These are phyloP conservation scores for Ectropis grisescens DNA, from an alignment of 1,140 invertebrate species.

Conservation along the genomic window DNA sequence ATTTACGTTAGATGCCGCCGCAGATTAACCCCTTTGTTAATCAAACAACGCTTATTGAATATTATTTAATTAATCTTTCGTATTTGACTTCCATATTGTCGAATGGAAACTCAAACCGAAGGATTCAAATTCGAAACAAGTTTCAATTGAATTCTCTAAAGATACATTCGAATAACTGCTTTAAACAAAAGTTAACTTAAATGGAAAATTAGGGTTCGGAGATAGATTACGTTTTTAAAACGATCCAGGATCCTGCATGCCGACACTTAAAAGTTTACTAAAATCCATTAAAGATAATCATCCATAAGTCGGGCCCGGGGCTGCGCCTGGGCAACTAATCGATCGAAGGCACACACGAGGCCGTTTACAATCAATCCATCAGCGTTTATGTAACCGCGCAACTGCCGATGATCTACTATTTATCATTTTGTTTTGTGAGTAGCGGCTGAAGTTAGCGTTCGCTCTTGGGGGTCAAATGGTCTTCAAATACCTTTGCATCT, in stretches of 20 bases:
- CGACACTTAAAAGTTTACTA: conserved; percentile 46
- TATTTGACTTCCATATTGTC: conserved; percentile 46
- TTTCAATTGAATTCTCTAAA: conserved; percentile 6
- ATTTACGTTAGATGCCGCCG: conserved; percentile 64
- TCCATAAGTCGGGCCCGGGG: conserved; percentile 32
- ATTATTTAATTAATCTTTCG: conserved; percentile 66
- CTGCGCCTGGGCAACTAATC: conserved; percentile 48
- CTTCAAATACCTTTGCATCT: conserved; percentile 29
- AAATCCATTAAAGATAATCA: conserved; percentile 62
- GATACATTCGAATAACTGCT: conserved; percentile 14
- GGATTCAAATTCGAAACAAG: too few species aligned
- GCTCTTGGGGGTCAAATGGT: conserved; percentile 47
- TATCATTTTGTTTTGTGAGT: conserved; percentile 65
- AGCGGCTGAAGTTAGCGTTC: conserved; percentile 33
- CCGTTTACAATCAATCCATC: conserved; percentile 65
- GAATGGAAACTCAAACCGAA: conserved; percentile 15
- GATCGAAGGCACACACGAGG: conserved; percentile 53
- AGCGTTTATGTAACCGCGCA: conserved; percentile 57
- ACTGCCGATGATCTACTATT: conserved; percentile 63
- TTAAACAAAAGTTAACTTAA: conserved; percentile 27
- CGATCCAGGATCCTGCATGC: conserved; percentile 30
- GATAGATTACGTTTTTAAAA: conserved; percentile 28
- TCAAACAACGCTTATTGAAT: conserved; percentile 65
- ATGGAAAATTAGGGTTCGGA: conserved; percentile 31
- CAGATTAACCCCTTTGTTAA: conserved; percentile 64